Base-by-base conservation (phyloP, 2,888 invertebrate species). In the Synergus umbraculus region DNA sequence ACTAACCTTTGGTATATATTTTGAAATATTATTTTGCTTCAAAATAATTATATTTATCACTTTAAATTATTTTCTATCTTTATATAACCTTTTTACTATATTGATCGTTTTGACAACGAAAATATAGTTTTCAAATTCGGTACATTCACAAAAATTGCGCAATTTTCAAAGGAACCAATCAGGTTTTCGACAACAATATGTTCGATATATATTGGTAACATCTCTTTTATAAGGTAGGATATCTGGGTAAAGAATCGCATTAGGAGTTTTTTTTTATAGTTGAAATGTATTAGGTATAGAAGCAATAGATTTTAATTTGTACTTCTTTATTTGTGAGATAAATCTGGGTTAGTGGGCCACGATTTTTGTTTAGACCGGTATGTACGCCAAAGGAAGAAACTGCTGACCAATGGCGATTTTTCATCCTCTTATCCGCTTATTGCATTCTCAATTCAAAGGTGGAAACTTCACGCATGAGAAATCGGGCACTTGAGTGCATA, bases 391-490 rank as follows among this genome's bases (percentile, higher is more conserved):
- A 67, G 54, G 54, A 58, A 41, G n/a, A 49, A 77, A 46, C 49
- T 10, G 29, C 60, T 18, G 44, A 37, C 76, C 76, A 46, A 60
- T 76, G 69, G 66, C 69, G 73, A 83, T 86, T 85, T 86, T 86
- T 86, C 80, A 76, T 77, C 76, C 79, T 81, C 81, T 83, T 83
- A 49, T 80, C 79, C 79, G 78, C 79, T 81, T 79, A 76, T 85
- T 85, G 82, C 84, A 84, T 82, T 83, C 85, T 73, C 77, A 64
- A 81, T 78, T 77, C 79, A 81, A 80, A 69, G 84, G 79, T 82
- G 83, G 81, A 86, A 85, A 85, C 86, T 87, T 87, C 85, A 87
- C 84, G 86, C 87, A 87, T 86, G 84, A 84, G 80, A 84, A 82
- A 81, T 67, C 84, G 69, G 60, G 73, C 66, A 76, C 58, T 69